phyloP scores from a whole-genome alignment of 2,888 invertebrate genomes.

The Brachylomia viminalis region DNA sequence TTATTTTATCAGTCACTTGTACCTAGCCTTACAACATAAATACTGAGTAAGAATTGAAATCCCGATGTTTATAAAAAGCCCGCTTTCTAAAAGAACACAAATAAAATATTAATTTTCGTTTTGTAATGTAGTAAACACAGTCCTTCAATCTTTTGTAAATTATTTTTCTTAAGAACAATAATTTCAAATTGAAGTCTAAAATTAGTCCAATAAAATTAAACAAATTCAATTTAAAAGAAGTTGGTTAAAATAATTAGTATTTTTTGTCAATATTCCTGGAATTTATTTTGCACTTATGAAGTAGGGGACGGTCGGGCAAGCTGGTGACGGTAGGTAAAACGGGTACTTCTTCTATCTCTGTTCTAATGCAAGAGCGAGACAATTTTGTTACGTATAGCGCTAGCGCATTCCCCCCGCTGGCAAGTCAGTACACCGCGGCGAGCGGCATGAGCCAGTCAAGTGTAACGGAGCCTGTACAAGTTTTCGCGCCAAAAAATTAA shows the following conservation, averaged over 20 bases:
- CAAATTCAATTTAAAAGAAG: neutral
- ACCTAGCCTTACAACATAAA: neutral
- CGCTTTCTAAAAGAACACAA: neutral
- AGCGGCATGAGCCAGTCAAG: no score
- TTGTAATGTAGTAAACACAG: neutral
- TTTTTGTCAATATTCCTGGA: neutral
- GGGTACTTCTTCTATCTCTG: no score
- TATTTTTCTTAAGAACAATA: neutral
- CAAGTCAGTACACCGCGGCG: no score
- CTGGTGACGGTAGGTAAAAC: no score
- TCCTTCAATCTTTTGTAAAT: neutral
- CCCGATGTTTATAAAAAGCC: neutral
- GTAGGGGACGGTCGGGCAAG: no score
- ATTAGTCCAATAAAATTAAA: neutral
- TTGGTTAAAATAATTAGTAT: neutral
- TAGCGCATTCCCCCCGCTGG: no score
- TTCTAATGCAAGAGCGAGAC: no score
- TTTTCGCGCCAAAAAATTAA: no score
- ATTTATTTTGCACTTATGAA: no score
- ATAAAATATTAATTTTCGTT: neutral
- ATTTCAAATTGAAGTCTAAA: slow-evolving; percentile 7
- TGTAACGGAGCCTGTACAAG: no score
- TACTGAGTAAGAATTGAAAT: neutral
- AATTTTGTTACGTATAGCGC: no score
- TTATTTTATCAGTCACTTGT: slow-evolving; percentile 36